A percentile compares a stretch with the other conserved stretches of the same genome.
Evolutionary conservation across 1,140 invertebrate species (phyloP).

Genomic region (Thaumetopoea pityocampa): DNA sequence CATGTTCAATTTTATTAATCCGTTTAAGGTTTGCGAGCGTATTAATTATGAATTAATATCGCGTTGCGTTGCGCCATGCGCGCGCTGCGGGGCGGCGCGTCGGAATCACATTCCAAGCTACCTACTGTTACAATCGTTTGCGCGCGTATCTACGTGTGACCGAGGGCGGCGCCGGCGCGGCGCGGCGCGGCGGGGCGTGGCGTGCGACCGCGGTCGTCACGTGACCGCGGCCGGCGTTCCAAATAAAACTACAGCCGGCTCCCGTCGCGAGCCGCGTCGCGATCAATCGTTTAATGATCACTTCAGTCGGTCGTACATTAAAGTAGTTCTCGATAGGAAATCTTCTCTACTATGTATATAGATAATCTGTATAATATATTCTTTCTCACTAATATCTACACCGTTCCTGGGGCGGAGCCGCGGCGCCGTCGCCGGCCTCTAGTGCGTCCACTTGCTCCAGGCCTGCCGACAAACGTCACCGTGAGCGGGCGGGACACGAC

Average conservation of each 20-base stretch:
- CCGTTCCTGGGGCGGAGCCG: constrained; percentile 44
- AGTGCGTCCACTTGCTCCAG: constrained; percentile 71
- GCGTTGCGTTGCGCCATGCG: constrained; percentile 70
- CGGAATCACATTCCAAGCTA: constrained; percentile 67
- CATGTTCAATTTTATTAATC: constrained; percentile 55
- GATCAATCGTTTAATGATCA: constrained; percentile 53
- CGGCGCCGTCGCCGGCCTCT: constrained; percentile 29
- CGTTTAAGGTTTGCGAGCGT: constrained; percentile 42
- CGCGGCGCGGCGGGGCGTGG: too few species aligned
- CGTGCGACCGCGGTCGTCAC: too few species aligned
- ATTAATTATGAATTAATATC: constrained; percentile 51
- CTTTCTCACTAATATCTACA: constrained; percentile 76
- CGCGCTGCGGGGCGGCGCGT: too few species aligned
- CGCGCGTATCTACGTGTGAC: constrained; percentile 32
- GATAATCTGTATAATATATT: constrained; percentile 73
- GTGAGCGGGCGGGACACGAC: too few species aligned
- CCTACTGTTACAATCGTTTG: constrained; percentile 33
- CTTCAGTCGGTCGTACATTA: constrained; percentile 61
- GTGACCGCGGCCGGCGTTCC: constrained; percentile 35
- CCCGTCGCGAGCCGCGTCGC: constrained; percentile 46
- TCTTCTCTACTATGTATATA: constrained; percentile 73
- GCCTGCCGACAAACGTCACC: constrained; percentile 32
- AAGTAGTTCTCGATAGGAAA: constrained; percentile 65
- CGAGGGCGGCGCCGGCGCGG: constrained; percentile 30
- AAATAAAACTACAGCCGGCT: constrained; percentile 51